Conservation (phyloP, 2,113 vertebrate species). For the Myotis lucifugus region DNA sequence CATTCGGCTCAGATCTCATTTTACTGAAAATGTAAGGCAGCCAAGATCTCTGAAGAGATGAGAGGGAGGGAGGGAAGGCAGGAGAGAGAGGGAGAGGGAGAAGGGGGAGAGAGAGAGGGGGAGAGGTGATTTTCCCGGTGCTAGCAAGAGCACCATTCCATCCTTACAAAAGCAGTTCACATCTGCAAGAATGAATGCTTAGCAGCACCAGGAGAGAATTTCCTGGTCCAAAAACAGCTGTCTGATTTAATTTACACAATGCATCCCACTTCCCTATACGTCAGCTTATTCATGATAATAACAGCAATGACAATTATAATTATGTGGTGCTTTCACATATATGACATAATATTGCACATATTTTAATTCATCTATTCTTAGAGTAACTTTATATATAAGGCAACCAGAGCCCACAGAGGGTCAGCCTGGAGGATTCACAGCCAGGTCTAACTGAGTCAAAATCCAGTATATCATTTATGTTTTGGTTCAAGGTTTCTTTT, state of each 20-base stretch:
- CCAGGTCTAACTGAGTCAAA: background rate
- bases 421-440: background rate
- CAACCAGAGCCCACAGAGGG: background rate
- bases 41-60: background rate
- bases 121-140: background rate
- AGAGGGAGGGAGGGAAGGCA: background rate
- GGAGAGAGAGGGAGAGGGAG: background rate
- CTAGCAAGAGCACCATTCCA: constrained; percentile 48
- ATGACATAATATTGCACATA: background rate
- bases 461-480: background rate
- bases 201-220: constrained; percentile 48
- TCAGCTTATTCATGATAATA: constrained; percentile 42
- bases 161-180: constrained; percentile 57
- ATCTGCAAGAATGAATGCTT: constrained; percentile 52
- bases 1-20: constrained; percentile 42
- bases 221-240: constrained; percentile 71
- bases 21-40: constrained; percentile 34
- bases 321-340: background rate
- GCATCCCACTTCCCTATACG: background rate
- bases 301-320: constrained; percentile 13
- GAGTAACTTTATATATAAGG: background rate
- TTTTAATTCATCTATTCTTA: constrained; percentile 26
- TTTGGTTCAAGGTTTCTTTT: background rate
- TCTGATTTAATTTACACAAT: constrained; percentile 66
- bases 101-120: too few relatives aligned